Evolutionary conservation across 2,113 vertebrate genomes (phyloP), one percentile per base, ranked within the genome.

Genomic region (Pangasianodon gigas): DNA sequence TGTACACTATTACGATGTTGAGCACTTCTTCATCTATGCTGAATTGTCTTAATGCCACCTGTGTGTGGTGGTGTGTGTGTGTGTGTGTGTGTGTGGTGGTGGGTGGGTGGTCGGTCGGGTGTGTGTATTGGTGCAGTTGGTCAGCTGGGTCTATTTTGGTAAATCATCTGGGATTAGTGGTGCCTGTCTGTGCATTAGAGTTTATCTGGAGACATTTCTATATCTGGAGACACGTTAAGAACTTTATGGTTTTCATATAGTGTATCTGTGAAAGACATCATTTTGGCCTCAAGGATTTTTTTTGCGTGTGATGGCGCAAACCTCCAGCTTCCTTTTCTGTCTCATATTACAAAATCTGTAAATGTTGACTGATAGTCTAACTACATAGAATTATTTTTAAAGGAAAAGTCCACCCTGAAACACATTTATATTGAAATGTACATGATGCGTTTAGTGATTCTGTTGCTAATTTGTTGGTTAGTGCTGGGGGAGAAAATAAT

Each of bases 91-190:
- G n/a, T n/a, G n/a, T n/a, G n/a, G n/a, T n/a, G 37, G 82, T 41
- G 56, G 9, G 82, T n/a, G 46, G n/a, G n/a, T n/a, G n/a, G n/a
- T n/a, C n/a, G n/a, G 10, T 0, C n/a, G 77, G 46, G 26, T 2
- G 82, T 41, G 56, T 60, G 32, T 84, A 48, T 60, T 58, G 56
- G 82, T 46, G 82, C 56, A 62, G 32, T 60, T 84, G 82, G 82
- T 84, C 56, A 62, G 18, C 52, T 58, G 81, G 37, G 82, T 60
- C 41, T 84, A 84, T 84, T 84, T 84, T 62, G 21, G 82, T 18
- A 32, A 56, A 29, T 84, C 56, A 41, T 62, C 7, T 41, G 21
- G 56, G 54, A 62, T 44, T 60, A 24, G 32, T 84, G 32, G 56
- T 62, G 56, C 82, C 82, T 62, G 56, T 5, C 11, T 29, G 82